These are phyloP conservation scores for Rhaphigaster nebulosa DNA, from an alignment of 2,888 invertebrate genomes.

Conservation along the genomic window DNA sequence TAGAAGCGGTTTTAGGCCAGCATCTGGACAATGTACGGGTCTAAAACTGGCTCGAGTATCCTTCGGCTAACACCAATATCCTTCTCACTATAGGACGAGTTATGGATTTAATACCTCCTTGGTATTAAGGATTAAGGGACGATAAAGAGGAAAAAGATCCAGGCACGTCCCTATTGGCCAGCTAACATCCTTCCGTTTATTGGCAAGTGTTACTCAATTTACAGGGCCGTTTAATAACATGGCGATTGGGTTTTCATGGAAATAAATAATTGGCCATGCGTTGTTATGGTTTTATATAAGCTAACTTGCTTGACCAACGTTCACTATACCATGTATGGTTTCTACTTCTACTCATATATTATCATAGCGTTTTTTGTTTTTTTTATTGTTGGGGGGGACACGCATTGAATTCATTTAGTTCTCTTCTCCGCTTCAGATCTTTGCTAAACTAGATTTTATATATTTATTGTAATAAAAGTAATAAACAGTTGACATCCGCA, in stretches of 20 bases:
- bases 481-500: no score
- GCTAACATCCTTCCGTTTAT: background rate
- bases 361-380: no score
- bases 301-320: background rate
- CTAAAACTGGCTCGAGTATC: background rate
- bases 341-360: no score
- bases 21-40: background rate
- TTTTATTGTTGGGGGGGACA: no score
- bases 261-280: background rate
- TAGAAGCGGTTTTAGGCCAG: background rate
- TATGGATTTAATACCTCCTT: slow-evolving; percentile 24
- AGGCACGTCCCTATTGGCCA: background rate
- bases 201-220: background rate
- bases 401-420: no score
- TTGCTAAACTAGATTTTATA: no score
- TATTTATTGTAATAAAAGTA: no score
- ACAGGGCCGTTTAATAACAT: background rate
- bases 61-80: background rate
- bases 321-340: no score
- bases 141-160: slow-evolving; percentile 12
- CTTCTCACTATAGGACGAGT: background rate
- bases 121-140: slow-evolving; percentile 32
- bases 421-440: no score
- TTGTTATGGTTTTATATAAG: background rate
- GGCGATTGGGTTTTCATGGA: background rate